Evolutionary conservation across 2,797 vertebrate genomes (phyloP), one percentile per base, ranked within the genome.

Genomic region (Orientallactaga sibirica): DNA sequence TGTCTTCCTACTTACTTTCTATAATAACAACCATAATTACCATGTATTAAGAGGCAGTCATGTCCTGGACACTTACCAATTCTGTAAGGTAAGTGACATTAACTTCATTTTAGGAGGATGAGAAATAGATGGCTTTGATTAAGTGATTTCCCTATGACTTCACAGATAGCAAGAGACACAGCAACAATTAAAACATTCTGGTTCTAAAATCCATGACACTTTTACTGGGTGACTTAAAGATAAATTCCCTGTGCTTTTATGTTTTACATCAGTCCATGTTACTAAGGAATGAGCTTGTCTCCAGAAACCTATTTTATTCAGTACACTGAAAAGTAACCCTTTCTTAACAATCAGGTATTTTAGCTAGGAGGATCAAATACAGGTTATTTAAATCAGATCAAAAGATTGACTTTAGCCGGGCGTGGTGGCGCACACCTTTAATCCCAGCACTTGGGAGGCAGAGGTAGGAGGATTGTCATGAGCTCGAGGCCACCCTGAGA

Each of bases 141-240:
- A 88, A 66, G 55, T 93, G 76, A 75, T 83, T 95, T 85, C 74
- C 84, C 64, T 61, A 5, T 73, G 86, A 86, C 12, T 70, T 92
- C 85, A 88, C n/a, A 89, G 73, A 85, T 52, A 85, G 66, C 15
- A 33, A 80, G 79, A 93, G 19, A 88, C 33, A 66, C 58, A 93
- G 66, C 37, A 85, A 22, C 66, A 58, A 86, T 71, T 66, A 75
- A 88, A 93, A 94, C 79, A 86, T 77, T 88, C 48, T 95, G 83
- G 22, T 61, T 88, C 66, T 20, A 61, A 88, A 88, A 74, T 70
- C 58, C 41, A 41, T 86, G n/a, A 79, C 84, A 11, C 33, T 90
- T 96, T 92, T 82, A 84, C 25, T 94, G 16, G 22, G 27, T 48
- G 7, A 86, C 37, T 91, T 95, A 95, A 89, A 94, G 27, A 88